phyloP scores from a whole-genome alignment of 2,888 invertebrate species.

The Tupiocoris notatus region DNA sequence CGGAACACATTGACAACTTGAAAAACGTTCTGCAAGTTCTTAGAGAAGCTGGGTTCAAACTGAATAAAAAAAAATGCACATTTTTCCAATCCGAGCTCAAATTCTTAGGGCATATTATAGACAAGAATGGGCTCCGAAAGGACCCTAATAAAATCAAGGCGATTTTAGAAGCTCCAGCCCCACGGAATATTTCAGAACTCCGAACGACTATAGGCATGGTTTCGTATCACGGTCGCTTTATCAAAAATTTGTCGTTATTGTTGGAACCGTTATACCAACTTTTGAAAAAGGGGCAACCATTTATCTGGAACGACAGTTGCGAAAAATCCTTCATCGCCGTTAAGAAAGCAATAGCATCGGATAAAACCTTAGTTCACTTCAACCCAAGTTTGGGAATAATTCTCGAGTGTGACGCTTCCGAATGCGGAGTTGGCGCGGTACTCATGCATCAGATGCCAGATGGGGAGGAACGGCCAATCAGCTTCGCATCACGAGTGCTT shows the following conservation, averaged over 20 bases:
- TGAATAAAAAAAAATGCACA: not conserved
- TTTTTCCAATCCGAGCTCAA: not conserved
- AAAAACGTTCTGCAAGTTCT: not conserved
- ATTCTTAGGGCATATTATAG: not conserved
- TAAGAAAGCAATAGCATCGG: not conserved
- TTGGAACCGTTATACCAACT: not conserved
- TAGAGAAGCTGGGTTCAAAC: not conserved
- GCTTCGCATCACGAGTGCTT: not conserved
- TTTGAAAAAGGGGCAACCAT: not conserved
- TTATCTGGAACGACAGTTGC: not conserved
- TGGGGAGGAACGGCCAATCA: not conserved
- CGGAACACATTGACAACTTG: not conserved
- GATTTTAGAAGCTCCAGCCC: not conserved
- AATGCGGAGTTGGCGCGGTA: not conserved
- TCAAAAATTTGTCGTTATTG: not conserved
- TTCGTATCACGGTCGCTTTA: slow-evolving; percentile 4
- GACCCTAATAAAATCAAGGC: not conserved
- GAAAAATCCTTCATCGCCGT: not conserved
- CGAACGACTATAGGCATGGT: not conserved
- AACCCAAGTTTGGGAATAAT: not conserved
- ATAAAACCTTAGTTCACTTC: not conserved
- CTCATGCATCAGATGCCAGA: not conserved
- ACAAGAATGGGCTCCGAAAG: not conserved
- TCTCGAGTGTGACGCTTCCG: not conserved
- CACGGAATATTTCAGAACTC: not conserved